Conservation (phyloP, 2,113 vertebrate species). For the Gobiocypris rarus region DNA sequence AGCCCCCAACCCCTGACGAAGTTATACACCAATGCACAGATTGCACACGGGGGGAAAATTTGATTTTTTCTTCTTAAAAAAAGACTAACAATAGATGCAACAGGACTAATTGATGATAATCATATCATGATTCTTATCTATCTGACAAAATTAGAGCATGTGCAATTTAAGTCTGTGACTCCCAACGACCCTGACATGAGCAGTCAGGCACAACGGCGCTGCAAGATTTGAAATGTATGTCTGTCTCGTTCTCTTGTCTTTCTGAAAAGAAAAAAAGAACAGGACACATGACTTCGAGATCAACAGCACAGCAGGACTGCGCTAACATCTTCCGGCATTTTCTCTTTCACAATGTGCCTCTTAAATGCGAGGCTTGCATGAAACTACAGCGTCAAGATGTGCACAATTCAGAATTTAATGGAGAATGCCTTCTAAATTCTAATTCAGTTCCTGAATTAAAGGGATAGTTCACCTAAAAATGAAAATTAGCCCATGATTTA, state of each 20-base stretch:
- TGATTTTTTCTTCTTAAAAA: not conserved
- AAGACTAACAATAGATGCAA: constrained; percentile 23
- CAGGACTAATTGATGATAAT: constrained; percentile 36
- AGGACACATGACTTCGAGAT: constrained; percentile 56
- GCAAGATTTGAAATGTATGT: constrained; percentile 1
- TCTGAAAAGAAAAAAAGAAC: constrained; percentile 2
- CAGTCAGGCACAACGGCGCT: constrained; percentile 13
- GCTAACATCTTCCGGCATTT: constrained; percentile 44
- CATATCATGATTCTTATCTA: constrained; percentile 11
- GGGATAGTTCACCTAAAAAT: too few relatives aligned
- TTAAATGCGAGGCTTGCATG: constrained; percentile 45
- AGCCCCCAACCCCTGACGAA: constrained; percentile 62
- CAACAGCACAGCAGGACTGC: constrained; percentile 56
- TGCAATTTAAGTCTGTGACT: constrained; percentile 26
- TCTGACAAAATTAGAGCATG: constrained; percentile 23
- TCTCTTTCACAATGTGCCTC: constrained; percentile 32
- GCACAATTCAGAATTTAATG: not conserved
- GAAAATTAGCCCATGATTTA: too few relatives aligned
- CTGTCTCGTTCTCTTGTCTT: constrained; percentile 40
- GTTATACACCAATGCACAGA: constrained; percentile 21
- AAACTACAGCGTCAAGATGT: not conserved
- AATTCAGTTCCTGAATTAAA: not conserved
- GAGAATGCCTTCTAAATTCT: not conserved
- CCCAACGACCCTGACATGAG: constrained; percentile 20
- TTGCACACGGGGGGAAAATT: constrained; percentile 18